Evolutionary conservation across 2,113 vertebrate genomes (phyloP), one percentile per base, ranked within the genome.

Genomic region (Rhinopomastus cyanomelas): DNA sequence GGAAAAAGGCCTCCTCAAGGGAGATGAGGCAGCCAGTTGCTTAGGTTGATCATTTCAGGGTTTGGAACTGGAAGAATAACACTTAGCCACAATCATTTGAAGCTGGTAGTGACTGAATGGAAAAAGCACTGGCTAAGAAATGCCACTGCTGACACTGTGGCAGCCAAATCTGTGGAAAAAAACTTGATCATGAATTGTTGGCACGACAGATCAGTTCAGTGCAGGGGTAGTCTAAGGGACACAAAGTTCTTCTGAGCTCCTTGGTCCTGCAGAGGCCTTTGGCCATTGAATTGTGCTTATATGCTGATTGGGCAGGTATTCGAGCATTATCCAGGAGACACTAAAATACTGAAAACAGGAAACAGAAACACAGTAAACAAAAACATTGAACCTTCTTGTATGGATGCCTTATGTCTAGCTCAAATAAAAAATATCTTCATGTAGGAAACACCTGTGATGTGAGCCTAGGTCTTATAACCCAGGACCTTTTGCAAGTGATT

Each of bases 21-120:
- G 94, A 96, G 51, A 53, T 8, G 5, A 94, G 57, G 44, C 75
- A 89, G 77, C 88, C 91, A 95, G 79, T 42, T 91, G 64, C 53
- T 75, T 81, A 87, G 85, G 48, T 92, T 3, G 5, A 62, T 22
- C 2, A 60, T 89, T 95, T 61, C 48, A 42, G 14, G 6, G 29
- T 51, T 91, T 90, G 83, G 78, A 93, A 88, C 20, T 15, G 19
- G 51, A 91, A 81, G 39, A 88, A 80, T 25, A 4, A 0, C 1
- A 3, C 77, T 78, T 89, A 87, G 46, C 62, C 19, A 3, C 44
- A 46, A 5, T 49, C 8, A 62, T 65, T 52, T 49, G 68, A 94
- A 64, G 48, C 79, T 88, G 61, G 56, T 56, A 44, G 10, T 69
- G 69, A 87, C 56, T 32, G 56, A 87, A 86, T 64, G 73, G 71